A percentile compares a stretch with the other conserved stretches of the same genome.
phyloP scores from a whole-genome alignment of 2,888 invertebrate genomes.

The Oxystoma pomonae region DNA sequence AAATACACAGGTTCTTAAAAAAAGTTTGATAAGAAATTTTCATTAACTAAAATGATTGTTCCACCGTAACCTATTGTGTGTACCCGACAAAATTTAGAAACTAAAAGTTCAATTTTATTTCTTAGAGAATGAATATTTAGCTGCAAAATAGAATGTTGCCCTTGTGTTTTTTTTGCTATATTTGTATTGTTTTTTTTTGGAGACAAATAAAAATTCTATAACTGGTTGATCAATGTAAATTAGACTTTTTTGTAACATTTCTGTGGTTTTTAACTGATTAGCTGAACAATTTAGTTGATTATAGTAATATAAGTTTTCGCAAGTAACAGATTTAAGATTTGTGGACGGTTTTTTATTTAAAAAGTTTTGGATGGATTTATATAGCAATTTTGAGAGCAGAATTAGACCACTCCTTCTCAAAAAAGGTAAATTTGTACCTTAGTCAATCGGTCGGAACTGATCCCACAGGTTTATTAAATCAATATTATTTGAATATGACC shows the following conservation, averaged over 20 bases:
- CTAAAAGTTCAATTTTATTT: too few species aligned
- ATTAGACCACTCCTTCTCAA: background rate
- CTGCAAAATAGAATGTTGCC: too few species aligned
- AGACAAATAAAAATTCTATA: too few species aligned
- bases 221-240: too few species aligned
- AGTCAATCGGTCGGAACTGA: background rate
- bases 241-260: too few species aligned
- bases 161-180: too few species aligned
- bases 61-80: background rate
- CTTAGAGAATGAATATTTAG: too few species aligned
- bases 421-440: background rate
- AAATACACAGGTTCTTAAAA: background rate
- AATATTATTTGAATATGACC: background rate
- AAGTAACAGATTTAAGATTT: too few species aligned
- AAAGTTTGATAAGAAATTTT: background rate
- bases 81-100: background rate
- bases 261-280: too few species aligned
- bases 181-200: too few species aligned
- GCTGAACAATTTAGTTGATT: too few species aligned
- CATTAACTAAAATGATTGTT: background rate
- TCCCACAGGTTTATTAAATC: background rate
- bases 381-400: background rate
- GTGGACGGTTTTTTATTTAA: background rate
- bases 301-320: too few species aligned
- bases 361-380: background rate